Percentiles rank a stretch among this genome's conserved stretches.
Conservation (phyloP, 2,113 vertebrate genomes). For the Cyanocitta stelleri region DNA sequence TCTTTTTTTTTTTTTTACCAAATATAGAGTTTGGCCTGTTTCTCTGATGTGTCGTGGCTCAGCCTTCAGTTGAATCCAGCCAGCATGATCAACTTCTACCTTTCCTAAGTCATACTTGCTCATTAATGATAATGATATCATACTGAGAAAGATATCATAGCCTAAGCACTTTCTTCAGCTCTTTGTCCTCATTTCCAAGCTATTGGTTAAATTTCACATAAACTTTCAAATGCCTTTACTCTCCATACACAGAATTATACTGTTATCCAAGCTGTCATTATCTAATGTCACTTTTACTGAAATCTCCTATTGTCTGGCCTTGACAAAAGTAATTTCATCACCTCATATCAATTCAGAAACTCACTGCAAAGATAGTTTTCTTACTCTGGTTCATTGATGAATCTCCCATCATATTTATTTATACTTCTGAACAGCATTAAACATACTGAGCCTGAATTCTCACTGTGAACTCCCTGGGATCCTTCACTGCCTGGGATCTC, state of each 20-base stretch:
- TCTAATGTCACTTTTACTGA: neutral
- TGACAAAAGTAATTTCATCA: neutral
- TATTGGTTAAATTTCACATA: neutral
- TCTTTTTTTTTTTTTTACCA: rapidly evolving
- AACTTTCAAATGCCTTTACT: neutral
- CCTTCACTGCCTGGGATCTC: neutral
- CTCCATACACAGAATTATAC: neutral
- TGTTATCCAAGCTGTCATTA: neutral
- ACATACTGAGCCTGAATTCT: neutral
- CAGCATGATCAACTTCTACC: neutral
- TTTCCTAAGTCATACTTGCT: neutral
- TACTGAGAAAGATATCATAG: neutral
- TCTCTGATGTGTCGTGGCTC: neutral
- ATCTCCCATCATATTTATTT: neutral
- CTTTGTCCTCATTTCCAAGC: neutral
- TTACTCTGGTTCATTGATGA: neutral
- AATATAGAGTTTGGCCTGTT: neutral
- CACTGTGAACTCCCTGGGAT: neutral
- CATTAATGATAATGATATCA: neutral
- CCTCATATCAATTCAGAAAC: neutral
- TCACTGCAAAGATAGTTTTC: neutral
- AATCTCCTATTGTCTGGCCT: neutral
- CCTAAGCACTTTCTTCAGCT: neutral
- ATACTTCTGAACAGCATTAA: neutral
- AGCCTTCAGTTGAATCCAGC: neutral